A percentile compares a stretch with the other conserved stretches of the same genome.
phyloP scores from a whole-genome alignment of 2,797 vertebrate species.

The Poecilia picta region DNA sequence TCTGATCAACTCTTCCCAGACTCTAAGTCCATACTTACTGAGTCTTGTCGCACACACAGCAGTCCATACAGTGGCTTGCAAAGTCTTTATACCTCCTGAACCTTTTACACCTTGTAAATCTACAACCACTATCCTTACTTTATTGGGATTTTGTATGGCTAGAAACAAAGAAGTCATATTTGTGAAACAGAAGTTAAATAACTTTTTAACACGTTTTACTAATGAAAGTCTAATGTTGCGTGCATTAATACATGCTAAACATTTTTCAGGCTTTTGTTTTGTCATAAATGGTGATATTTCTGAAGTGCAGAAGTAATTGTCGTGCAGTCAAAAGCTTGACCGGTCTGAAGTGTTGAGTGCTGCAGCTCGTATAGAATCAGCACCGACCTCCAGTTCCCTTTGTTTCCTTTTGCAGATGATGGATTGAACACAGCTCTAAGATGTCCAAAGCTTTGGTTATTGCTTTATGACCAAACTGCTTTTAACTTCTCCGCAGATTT shows the following conservation, averaged over 20 bases:
- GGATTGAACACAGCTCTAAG: not conserved
- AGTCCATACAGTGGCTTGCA: not conserved
- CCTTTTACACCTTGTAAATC: not conserved
- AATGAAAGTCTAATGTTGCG: not conserved
- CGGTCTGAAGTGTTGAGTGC: not conserved
- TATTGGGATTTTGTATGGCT: not conserved
- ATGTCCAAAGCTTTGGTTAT: not conserved
- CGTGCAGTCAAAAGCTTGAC: not conserved
- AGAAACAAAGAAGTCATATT: not conserved
- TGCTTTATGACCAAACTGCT: not conserved
- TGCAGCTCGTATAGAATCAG: not conserved
- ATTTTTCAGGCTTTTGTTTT: not conserved
- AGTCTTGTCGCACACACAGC: constrained; percentile 9
- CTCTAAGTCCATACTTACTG: constrained; percentile 19
- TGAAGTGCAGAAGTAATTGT: not conserved
- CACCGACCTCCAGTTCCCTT: not conserved
- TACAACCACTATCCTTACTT: not conserved
- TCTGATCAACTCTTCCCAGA: constrained; percentile 2
- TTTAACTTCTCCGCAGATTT: not conserved
- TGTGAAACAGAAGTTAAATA: not conserved
- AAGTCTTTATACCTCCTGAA: not conserved
- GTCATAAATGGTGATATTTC: not conserved
- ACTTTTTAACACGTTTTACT: not conserved
- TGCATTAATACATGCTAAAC: not conserved
- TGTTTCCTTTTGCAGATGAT: not conserved